Base-by-base conservation (phyloP, 2,888 invertebrate genomes). In the Acanthosepion esculentum region DNA sequence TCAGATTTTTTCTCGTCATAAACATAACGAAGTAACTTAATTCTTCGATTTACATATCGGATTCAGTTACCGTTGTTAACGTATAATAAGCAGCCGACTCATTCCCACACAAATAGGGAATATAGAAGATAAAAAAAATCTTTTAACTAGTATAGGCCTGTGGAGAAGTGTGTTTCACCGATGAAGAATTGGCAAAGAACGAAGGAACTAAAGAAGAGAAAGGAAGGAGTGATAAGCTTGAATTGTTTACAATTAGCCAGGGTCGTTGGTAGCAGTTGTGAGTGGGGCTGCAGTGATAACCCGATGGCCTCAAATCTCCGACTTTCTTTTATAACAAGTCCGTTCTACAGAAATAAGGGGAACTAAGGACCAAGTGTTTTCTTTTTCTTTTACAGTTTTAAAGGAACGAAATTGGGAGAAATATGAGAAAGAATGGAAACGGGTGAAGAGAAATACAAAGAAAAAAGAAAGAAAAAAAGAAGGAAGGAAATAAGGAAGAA, bases 291-390 rank as follows among this genome's bases (percentile, higher is more conserved):
- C 3, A n/a, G 78, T 78, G 78, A 78, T 78, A 78, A 78, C 78
- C 78, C n/a, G 78, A 78, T 78, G 78, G n/a, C 78, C 78, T 78
- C n/a, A 78, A 78, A 78, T 78, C 78, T 10, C 78, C n/a, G 78
- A 78, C 78, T 78, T 78, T 78, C 78, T 78, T 78, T 78, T 78
- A 78, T 15, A 78, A 78, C 15, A 78, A 78, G n/a, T n/a, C n/a
- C n/a, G n/a, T 78, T 12, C 15, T 20, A 59, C 18, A 78, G n/a
- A 78, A 78, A 78, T 10, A 78, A n/a, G 78, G n/a, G n/a, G n/a
- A 33, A 3, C 10, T n/a, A 5, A n/a, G 33, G 15, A 78, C 33
- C 3, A 33, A 78, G n/a, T n/a, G 78, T 15, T 5, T n/a, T n/a
- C 78, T n/a, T 78, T 29, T 10, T n/a, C 15, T n/a, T 78, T 59